Percentiles rank a stretch among this genome's conserved stretches.
phyloP scores from a whole-genome alignment of 37 sponge, comb jelly and placozoan genomes.

The Oopsacas minuta region DNA sequence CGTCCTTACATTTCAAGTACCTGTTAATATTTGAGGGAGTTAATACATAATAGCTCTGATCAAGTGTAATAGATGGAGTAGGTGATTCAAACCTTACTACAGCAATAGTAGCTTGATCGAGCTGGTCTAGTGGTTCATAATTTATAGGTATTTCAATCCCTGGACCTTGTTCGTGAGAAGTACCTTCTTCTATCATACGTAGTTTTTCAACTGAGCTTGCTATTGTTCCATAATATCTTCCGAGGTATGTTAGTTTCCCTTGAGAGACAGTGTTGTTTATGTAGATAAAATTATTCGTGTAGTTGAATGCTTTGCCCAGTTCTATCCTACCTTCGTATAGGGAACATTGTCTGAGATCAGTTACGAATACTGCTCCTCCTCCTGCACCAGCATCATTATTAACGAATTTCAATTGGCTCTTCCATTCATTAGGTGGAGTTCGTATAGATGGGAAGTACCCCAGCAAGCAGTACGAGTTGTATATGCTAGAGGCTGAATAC shows the following conservation, averaged over 20 bases:
- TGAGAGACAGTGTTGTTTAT: not conserved
- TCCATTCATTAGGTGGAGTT: not conserved
- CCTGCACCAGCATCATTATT: not conserved
- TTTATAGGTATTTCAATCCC: not conserved
- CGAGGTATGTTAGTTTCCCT: not conserved
- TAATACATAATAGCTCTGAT: not conserved
- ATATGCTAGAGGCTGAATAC: not conserved
- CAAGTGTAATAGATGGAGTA: not conserved
- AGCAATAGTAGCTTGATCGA: not conserved
- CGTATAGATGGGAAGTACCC: constrained; percentile 14
- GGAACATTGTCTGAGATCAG: constrained; percentile 1
- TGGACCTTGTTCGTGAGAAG: not conserved
- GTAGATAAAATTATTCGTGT: not conserved
- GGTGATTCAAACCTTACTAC: not conserved
- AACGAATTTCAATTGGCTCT: not conserved
- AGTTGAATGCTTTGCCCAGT: not conserved
- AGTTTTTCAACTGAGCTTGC: not conserved
- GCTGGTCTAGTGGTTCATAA: not conserved
- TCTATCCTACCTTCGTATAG: not conserved
- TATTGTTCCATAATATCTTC: not conserved
- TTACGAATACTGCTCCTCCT: not conserved
- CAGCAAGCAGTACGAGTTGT: not conserved
- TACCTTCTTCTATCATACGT: not conserved
- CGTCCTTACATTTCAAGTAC: not conserved
- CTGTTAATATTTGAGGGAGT: not conserved